Conservation (phyloP, 2,888 invertebrate genomes). For the Notocelia uddmanniana region DNA sequence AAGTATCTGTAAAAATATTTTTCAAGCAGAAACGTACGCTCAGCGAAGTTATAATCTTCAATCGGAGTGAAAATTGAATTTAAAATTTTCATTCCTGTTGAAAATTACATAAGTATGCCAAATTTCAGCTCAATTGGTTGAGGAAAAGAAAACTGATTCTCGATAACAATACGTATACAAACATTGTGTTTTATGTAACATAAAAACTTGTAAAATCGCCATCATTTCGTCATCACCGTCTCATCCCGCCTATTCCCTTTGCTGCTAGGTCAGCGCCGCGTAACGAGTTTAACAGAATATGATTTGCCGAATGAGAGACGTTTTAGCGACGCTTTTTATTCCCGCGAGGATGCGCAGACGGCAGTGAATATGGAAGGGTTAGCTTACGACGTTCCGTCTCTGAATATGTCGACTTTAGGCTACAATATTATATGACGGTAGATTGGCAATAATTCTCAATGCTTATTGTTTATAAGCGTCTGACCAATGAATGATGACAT, state of each 20-base stretch:
- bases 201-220: too few relatives aligned
- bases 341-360: constrained; percentile 71
- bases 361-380: constrained; percentile 64
- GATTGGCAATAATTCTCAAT: neutral
- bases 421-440: neutral
- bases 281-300: constrained; percentile 86
- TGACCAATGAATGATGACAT: neutral
- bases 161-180: too few relatives aligned
- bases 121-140: too few relatives aligned
- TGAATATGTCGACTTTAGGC: neutral
- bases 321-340: constrained; percentile 81
- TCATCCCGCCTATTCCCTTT: constrained; percentile 60
- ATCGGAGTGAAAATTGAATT: too few relatives aligned
- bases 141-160: too few relatives aligned
- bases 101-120: too few relatives aligned
- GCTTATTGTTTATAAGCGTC: neutral
- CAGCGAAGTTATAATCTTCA: too few relatives aligned
- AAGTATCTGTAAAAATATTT: too few relatives aligned
- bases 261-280: constrained; percentile 81
- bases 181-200: too few relatives aligned
- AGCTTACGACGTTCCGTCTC: constrained; percentile 27
- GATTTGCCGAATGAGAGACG: constrained; percentile 80
- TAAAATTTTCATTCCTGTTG: too few relatives aligned
- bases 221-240: constrained; percentile 36
- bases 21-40: too few relatives aligned